Percentiles rank a stretch among this genome's conserved stretches.
Conservation (phyloP, 2,888 invertebrate genomes). For the Harpagoxenus sublaevis region DNA sequence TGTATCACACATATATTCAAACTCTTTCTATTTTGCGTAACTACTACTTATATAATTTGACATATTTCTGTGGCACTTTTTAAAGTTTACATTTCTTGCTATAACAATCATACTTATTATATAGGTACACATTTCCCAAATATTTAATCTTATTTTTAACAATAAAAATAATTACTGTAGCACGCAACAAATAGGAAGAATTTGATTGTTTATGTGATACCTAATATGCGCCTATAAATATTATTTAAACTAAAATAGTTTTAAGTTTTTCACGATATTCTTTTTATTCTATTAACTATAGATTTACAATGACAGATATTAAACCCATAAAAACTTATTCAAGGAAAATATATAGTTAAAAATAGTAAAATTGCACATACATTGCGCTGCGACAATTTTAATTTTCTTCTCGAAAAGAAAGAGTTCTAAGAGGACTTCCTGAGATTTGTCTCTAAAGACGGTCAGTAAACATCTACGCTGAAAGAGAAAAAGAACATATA, state of each 20-base stretch:
- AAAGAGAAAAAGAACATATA: background rate
- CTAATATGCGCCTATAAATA: background rate
- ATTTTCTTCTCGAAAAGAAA: background rate
- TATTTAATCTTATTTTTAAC: background rate
- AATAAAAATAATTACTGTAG: conserved; percentile 1
- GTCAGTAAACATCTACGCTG: background rate
- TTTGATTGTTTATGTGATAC: background rate
- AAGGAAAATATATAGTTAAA: background rate
- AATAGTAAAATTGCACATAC: conserved; percentile 4
- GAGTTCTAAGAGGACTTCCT: background rate
- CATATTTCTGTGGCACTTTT: background rate
- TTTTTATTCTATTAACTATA: background rate
- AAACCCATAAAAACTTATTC: background rate
- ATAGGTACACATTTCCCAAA: background rate
- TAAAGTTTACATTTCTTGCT: background rate
- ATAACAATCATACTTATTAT: background rate
- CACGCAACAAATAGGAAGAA: background rate
- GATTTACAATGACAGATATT: background rate
- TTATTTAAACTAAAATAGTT: background rate
- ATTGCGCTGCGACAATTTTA: background rate
- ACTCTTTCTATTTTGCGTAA: background rate
- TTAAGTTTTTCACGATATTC: background rate
- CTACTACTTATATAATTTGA: background rate
- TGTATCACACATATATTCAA: background rate
- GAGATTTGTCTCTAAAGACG: background rate